Base-by-base conservation (phyloP, 2,113 vertebrate genomes). In the Lipophrys pholis region DNA sequence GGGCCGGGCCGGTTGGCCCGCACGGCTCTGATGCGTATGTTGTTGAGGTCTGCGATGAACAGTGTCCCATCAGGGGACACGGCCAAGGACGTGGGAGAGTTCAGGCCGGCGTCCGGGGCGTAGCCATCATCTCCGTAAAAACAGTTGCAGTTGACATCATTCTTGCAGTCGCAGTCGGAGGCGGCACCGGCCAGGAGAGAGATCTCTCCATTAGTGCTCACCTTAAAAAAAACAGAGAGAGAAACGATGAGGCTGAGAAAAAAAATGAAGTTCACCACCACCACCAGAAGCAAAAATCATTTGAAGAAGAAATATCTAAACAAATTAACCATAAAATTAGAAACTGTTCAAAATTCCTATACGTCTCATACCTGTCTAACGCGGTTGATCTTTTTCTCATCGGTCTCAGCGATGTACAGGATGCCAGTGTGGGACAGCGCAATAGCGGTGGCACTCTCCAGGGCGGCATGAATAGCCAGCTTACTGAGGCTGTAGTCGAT, bases 401-500 rank as follows among this genome's bases (percentile, higher is more conserved):
- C 97, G 0, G 97, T 99, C 93, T 99, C 98, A 2, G 97, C 95
- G 89, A 99, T 98, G 87, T 97, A 99, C 71, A 99, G 97, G 86
- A 97, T 92, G 63, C 98, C 97, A 0, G 95, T 95, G 92, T 99
- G 96, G 57, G 98, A 99, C 83, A 99, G 93, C 71, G 96, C 97
- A 38, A 99, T 97, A 91, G 97, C 96, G 2, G 96, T 98, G 92
- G 98, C 97, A 15, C 97, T 98, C 90, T 99, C 97, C 86, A 99
- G 93, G 10, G 98, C 97, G 0, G 97, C 96, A 73, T 99, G 97
- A 82, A 99, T 99, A 78, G 98, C 98, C 81, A 99, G 94, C 79
- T 97, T 98, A 91, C 98, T 99, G 84, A 99, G 96, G n/a, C 97
- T 99, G 91, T 99, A 99, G 95, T 99, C 98, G 21, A 99, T 99